Conservation (phyloP, 2,113 vertebrate genomes). For the Brachypodius melanocephalos region DNA sequence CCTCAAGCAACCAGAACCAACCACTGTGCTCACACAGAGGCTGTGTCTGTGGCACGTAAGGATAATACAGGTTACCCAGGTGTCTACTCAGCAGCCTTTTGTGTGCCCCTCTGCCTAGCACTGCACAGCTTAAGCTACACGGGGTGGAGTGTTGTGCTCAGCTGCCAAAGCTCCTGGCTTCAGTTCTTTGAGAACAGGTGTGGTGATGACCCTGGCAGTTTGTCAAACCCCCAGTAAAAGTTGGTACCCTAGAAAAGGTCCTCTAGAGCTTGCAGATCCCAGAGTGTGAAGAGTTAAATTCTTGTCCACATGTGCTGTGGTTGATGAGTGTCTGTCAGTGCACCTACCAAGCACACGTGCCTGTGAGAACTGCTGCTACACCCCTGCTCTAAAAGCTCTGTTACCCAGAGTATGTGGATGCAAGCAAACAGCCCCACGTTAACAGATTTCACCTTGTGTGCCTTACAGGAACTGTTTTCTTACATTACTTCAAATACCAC, state of each 20-base stretch:
- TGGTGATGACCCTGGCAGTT: background rate
- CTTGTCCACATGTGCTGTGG: accelerated
- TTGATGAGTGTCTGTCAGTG: background rate
- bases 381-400: accelerated
- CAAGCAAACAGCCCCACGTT: background rate
- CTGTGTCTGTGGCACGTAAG: accelerated
- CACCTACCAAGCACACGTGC: accelerated
- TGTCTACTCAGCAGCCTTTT: background rate
- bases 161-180: accelerated
- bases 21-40: accelerated
- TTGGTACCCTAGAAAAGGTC: accelerated
- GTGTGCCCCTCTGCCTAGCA: background rate
- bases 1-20: background rate
- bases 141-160: accelerated
- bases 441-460: background rate
- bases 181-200: background rate
- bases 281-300: no score
- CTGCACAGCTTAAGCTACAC: background rate
- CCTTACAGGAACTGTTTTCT: background rate
- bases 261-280: background rate
- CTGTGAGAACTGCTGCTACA: background rate
- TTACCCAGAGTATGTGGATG: accelerated
- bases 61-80: background rate
- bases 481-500: background rate
- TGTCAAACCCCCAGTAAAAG: background rate